phyloP scores from a whole-genome alignment of 2,888 invertebrate genomes.

The Drosophila buzzatii region DNA sequence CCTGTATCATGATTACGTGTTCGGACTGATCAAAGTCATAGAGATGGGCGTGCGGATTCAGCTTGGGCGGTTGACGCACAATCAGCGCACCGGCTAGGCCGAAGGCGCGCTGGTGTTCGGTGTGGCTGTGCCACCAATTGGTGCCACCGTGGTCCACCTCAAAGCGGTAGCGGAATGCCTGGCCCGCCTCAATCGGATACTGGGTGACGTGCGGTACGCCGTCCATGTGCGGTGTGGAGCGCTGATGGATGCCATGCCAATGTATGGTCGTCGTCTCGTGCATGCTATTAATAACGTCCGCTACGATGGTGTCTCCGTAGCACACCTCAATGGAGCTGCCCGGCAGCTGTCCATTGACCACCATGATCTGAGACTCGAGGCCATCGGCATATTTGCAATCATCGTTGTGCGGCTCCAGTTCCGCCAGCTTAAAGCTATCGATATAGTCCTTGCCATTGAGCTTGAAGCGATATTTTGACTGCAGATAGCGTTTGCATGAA shows the following conservation, averaged over 20 bases:
- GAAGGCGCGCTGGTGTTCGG: slow-evolving; percentile 78
- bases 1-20: slow-evolving; percentile 80
- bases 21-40: slow-evolving; percentile 81
- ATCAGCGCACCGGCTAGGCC: slow-evolving; percentile 79
- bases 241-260: slow-evolving; percentile 83
- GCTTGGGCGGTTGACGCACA: slow-evolving; percentile 66
- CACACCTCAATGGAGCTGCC: slow-evolving; percentile 81
- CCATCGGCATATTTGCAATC: slow-evolving; percentile 83
- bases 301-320: slow-evolving; percentile 81
- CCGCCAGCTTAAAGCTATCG: slow-evolving; percentile 56
- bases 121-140: slow-evolving; percentile 84
- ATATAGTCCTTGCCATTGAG: slow-evolving; percentile 69
- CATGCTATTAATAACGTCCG: slow-evolving; percentile 81
- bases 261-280: slow-evolving; percentile 82
- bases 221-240: slow-evolving; percentile 81
- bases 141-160: slow-evolving; percentile 79
- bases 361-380: slow-evolving; percentile 71
- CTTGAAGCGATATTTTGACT: slow-evolving; percentile 70
- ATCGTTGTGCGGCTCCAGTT: slow-evolving; percentile 41
- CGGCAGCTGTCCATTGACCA: slow-evolving; percentile 78
- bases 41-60: slow-evolving; percentile 71
- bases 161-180: slow-evolving; percentile 82
- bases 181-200: slow-evolving; percentile 82
- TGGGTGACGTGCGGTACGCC: slow-evolving; percentile 83
- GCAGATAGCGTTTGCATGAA: slow-evolving; percentile 75